phyloP scores from a whole-genome alignment of 2,888 invertebrate genomes.

The Acanthopleura granulata region DNA sequence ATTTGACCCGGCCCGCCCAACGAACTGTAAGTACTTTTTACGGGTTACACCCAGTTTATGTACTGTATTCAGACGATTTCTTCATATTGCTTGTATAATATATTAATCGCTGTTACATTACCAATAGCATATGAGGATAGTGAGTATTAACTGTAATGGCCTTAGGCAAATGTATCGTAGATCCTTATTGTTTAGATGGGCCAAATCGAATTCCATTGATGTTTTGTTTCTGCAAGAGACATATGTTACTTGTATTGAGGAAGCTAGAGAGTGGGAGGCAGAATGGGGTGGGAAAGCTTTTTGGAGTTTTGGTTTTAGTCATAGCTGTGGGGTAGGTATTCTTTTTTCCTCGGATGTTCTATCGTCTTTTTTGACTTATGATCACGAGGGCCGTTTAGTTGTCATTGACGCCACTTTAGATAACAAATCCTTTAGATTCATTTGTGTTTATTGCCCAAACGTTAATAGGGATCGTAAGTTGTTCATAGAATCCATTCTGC shows the following conservation, averaged over 20 bases:
- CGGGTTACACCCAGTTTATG: no score
- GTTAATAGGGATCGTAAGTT: neutral
- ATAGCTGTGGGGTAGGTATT: neutral
- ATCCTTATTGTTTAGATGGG: neutral
- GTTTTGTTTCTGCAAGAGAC: neutral
- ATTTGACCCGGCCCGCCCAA: no score
- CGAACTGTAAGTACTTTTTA: no score
- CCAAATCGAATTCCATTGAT: neutral
- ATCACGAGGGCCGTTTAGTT: neutral
- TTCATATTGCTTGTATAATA: no score
- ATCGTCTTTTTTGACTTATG: neutral
- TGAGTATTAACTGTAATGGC: neutral
- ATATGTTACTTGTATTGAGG: neutral
- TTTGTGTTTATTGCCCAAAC: neutral
- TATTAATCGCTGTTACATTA: no score
- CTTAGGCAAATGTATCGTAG: neutral
- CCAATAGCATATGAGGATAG: no score
- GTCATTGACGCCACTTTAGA: neutral
- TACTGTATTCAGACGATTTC: no score
- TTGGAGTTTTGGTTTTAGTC: neutral
- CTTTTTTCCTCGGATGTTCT: neutral
- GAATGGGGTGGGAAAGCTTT: conserved; percentile 4
- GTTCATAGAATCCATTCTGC: neutral
- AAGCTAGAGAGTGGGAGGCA: neutral
- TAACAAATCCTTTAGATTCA: neutral